phyloP scores from a whole-genome alignment of 2,797 vertebrate genomes.

The Channa striata region DNA sequence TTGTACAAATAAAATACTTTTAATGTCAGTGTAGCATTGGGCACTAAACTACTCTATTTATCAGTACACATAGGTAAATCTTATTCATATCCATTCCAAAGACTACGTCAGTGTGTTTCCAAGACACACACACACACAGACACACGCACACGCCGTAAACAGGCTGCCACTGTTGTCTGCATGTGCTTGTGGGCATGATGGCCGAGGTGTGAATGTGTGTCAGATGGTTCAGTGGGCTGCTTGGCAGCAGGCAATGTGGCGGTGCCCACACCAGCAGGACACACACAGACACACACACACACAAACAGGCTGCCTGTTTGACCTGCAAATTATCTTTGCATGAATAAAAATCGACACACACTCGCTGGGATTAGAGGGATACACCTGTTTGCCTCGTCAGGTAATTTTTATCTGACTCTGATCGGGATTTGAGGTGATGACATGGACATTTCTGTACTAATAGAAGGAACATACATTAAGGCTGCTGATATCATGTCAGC shows the following conservation, averaged over 20 bases:
- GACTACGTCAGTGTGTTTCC: slow-evolving; percentile 3
- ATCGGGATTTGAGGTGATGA: background rate
- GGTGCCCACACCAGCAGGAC: slow-evolving; percentile 79
- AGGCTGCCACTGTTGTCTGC: slow-evolving; percentile 51
- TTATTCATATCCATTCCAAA: background rate
- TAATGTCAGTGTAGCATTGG: background rate
- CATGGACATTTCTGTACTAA: background rate
- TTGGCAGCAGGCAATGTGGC: slow-evolving; percentile 82
- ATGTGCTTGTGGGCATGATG: slow-evolving; percentile 76
- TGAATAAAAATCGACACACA: slow-evolving; percentile 27
- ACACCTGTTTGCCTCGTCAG: slow-evolving; percentile 14
- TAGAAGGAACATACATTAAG: too few species aligned
- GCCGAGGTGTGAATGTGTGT: slow-evolving; percentile 97
- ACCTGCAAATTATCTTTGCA: slow-evolving; percentile 39
- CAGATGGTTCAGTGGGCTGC: slow-evolving; percentile 91
- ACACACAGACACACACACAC: slow-evolving; percentile 38
- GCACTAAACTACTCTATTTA: background rate
- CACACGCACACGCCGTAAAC: slow-evolving; percentile 30
- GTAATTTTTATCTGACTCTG: slow-evolving; percentile 9
- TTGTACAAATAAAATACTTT: background rate
- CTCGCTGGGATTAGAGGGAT: slow-evolving; percentile 3
- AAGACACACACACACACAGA: slow-evolving; percentile 23
- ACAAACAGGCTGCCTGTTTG: slow-evolving; percentile 14
- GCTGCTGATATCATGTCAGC: too few species aligned
- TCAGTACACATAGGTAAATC: background rate